Evolutionary conservation across 2,888 invertebrate genomes (phyloP), one percentile per base, ranked within the genome.

Genomic region (Chydorus sphaericus): DNA sequence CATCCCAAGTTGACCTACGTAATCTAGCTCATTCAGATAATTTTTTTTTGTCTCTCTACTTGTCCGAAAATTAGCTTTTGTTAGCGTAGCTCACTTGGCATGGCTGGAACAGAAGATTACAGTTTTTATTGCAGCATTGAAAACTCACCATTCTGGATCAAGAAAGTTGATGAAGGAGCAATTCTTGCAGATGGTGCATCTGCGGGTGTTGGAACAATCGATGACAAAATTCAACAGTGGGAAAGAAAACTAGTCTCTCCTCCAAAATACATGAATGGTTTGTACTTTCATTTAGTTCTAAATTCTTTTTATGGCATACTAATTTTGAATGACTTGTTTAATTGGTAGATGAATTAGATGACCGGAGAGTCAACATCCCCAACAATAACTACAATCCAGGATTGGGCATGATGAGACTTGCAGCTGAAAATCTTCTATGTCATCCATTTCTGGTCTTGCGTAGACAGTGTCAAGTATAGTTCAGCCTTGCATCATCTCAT

Each of bases 371-470:
- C n/a, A n/a, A n/a, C n/a, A n/a, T n/a, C n/a, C n/a, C n/a, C n/a
- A n/a, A n/a, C n/a, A n/a, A n/a, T n/a, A n/a, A n/a, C n/a, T n/a
- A n/a, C n/a, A 44, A 44, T 26, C 77, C 83, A 61, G 85, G 87
- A 60, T 85, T 88, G 59, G 82, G 85, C 63, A 76, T 87, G 63
- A 83, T 83, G 57, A 91, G 90, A 70, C 75, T 92, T 57, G 81
- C 92, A 51, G 86, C 91, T 53, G 89, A 87, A 72, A 90, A 89
- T 72, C 73, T 96, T 52, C 73, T 96, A 55, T 87, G 90, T 65
- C 94, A 96, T 75, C 96, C 96, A 14, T 93, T 92, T 68, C 79
- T 92, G 65, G 93, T 94, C 0, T 69, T 96, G 55, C 75, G 93
- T 62, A 77, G 94, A 65, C 94, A 96, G 71, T 94, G 94, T 68